Percentiles rank a stretch among this genome's conserved stretches.
These are phyloP conservation scores for Scaptomyza cyrtandrae DNA, from an alignment of 2,888 invertebrate species.

Conservation along the genomic window DNA sequence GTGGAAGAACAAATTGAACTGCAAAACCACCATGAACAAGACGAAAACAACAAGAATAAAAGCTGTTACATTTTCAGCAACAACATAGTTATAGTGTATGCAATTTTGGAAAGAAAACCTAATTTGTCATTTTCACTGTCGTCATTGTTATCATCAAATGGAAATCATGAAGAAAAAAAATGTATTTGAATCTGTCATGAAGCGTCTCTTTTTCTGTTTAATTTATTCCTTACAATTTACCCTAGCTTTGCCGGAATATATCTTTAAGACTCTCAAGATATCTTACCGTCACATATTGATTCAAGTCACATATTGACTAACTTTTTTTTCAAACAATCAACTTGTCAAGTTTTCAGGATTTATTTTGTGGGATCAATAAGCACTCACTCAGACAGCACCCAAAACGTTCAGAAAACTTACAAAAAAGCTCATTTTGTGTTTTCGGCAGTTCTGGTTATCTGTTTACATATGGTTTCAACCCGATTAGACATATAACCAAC, in stretches of 20 bases:
- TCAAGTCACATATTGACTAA: neutral
- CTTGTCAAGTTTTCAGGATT: neutral
- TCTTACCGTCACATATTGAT: no score
- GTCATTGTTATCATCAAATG: no score
- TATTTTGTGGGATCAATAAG: neutral
- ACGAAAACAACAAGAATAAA: neutral
- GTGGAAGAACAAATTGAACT: neutral
- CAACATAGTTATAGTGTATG: neutral
- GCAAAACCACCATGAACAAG: neutral
- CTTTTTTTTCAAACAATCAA: neutral
- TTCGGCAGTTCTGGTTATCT: slow-evolving; percentile 25
- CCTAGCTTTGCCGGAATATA: neutral
- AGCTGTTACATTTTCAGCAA: neutral
- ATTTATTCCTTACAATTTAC: neutral
- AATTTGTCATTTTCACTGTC: neutral
- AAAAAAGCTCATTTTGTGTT: slow-evolving; percentile 24
- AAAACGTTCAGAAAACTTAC: slow-evolving; percentile 11
- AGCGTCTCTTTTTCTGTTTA: neutral
- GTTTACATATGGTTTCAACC: slow-evolving; percentile 62
- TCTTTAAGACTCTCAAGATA: neutral
- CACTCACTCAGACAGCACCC: neutral
- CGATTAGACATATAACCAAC: slow-evolving; percentile 65
- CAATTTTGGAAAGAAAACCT: neutral
- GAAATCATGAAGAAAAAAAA: no score
- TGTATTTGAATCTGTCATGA: neutral